Conservation (phyloP, 2,113 vertebrate genomes). For the Planiliza haematocheilus region DNA sequence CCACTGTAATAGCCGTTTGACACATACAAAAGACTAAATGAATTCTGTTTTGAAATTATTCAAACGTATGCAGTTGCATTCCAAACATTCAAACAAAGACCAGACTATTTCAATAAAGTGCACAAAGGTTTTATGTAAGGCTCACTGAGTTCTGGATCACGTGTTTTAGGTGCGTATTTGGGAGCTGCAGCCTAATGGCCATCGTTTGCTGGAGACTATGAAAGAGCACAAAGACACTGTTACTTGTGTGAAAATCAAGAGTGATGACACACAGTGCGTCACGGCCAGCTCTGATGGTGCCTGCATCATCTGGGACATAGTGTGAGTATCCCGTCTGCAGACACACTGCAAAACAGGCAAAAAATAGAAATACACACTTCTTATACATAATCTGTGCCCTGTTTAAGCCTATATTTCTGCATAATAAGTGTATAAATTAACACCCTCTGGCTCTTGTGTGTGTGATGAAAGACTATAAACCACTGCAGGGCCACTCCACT, state of each 20-base stretch:
- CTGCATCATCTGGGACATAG: constrained; percentile 92
- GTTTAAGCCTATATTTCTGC: background rate
- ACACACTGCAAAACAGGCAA: background rate
- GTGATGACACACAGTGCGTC: constrained; percentile 86
- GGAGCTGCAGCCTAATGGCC: constrained; percentile 79
- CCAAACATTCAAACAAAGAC: too few species aligned
- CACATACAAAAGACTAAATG: background rate
- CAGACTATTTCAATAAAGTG: background rate
- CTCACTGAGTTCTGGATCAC: too few species aligned
- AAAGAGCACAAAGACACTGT: constrained; percentile 86
- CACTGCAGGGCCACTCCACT: background rate
- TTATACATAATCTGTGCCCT: background rate
- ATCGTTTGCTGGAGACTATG: constrained; percentile 81
- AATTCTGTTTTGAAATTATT: too few species aligned
- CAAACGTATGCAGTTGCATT: background rate
- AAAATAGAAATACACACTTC: background rate
- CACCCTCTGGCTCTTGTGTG: background rate
- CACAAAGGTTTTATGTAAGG: background rate
- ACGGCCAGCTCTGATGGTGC: constrained; percentile 87
- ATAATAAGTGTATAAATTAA: background rate
- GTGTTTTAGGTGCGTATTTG: constrained; percentile 84
- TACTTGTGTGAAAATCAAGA: constrained; percentile 87
- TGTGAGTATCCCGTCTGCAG: constrained; percentile 80
- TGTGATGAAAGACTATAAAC: background rate
- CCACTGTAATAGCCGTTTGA: background rate